These are phyloP conservation scores for Bucorvus abyssinicus DNA, from an alignment of 2,797 vertebrate genomes.

Conservation along the genomic window DNA sequence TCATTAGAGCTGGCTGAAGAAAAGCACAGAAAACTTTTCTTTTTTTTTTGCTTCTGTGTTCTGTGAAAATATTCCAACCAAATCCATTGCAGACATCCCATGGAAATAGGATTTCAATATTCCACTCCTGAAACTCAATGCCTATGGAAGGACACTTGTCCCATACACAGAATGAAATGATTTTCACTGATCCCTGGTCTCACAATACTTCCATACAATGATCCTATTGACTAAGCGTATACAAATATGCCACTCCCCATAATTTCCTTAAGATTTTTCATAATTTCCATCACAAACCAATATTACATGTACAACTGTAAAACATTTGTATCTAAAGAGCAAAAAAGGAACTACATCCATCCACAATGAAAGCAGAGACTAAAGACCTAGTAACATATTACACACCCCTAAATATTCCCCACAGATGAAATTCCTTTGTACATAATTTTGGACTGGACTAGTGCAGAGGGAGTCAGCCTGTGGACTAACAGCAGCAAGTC, in stretches of 20 bases:
- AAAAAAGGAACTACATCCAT: neutral
- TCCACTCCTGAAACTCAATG: neutral
- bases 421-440: neutral
- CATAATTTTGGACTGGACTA: neutral
- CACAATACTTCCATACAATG: neutral
- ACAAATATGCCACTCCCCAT: neutral
- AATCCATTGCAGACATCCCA: neutral
- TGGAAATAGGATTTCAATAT: neutral
- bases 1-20: neutral
- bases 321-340: neutral
- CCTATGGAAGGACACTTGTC: neutral
- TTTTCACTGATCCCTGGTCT: neutral
- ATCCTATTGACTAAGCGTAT: neutral
- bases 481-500: neutral
- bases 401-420: neutral
- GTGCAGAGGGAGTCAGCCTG: neutral
- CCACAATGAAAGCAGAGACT: neutral
- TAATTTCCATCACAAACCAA: neutral
- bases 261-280: neutral
- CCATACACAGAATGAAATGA: neutral
- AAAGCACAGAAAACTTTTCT: neutral
- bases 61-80: neutral
- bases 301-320: neutral
- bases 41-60: too few relatives aligned
- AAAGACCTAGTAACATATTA: neutral